Percentiles rank a stretch among this genome's conserved stretches.
phyloP scores from a whole-genome alignment of 1,140 invertebrate species.

The Cotesia chilonis region DNA sequence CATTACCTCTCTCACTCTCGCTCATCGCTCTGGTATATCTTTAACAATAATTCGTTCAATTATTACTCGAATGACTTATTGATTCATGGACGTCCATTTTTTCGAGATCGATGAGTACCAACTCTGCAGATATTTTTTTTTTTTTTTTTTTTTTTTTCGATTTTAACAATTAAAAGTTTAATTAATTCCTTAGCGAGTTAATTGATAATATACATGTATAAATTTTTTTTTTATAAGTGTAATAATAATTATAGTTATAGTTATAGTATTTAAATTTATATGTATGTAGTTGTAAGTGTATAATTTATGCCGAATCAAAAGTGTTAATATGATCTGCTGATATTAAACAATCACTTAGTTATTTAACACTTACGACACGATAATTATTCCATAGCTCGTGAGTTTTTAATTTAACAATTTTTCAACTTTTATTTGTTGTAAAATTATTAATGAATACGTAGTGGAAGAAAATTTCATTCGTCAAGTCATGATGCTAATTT shows the following conservation, averaged over 20 bases:
- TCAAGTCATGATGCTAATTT: no score
- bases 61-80: slow-evolving; percentile 6
- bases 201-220: slow-evolving; percentile 13
- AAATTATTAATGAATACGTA: no score
- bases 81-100: neutral
- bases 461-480: no score
- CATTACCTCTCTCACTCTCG: neutral
- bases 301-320: slow-evolving; percentile 37
- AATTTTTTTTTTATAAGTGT: slow-evolving; percentile 5
- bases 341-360: no score
- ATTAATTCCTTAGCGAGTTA: slow-evolving; percentile 15
- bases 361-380: neutral
- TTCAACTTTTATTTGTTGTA: no score
- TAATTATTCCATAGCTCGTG: no score
- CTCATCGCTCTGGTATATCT: neutral
- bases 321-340: slow-evolving; percentile 13
- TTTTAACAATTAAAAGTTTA: slow-evolving; percentile 11
- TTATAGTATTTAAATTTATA: neutral
- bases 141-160: neutral
- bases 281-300: slow-evolving; percentile 10
- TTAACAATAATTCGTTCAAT: slow-evolving; percentile 5
- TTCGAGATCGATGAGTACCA: neutral
- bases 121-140: slow-evolving; percentile 19
- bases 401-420: no score
- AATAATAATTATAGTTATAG: neutral